A percentile compares a stretch with the other conserved stretches of the same genome.
Evolutionary conservation across 2,888 invertebrate genomes (phyloP).

Genomic region (Lordiphosa fenestrarum): DNA sequence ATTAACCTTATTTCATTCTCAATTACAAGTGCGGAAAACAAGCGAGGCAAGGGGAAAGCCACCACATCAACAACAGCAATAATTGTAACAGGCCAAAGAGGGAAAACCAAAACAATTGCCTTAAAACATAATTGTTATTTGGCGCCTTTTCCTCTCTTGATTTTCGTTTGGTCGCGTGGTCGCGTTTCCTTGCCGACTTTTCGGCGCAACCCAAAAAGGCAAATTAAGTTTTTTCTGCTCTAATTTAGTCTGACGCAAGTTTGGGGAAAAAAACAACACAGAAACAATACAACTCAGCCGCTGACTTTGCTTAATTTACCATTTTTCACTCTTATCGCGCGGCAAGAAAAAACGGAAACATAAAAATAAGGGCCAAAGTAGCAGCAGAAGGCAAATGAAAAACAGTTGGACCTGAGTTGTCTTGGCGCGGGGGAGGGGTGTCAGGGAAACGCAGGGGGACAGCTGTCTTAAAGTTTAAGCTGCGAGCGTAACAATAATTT

Average conservation of each 20-base stretch:
- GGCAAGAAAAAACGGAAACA: slow-evolving; percentile 42
- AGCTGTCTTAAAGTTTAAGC: slow-evolving; percentile 66
- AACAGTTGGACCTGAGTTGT: slow-evolving; percentile 43
- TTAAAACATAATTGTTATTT: slow-evolving; percentile 76
- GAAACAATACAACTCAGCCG: slow-evolving; percentile 42
- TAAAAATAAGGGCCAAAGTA: slow-evolving; percentile 60
- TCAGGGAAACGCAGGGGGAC: slow-evolving; percentile 5
- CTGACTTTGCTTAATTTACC: slow-evolving; percentile 69
- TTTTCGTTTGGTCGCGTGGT: slow-evolving; percentile 31
- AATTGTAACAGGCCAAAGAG: slow-evolving; percentile 38
- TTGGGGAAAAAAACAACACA: slow-evolving; percentile 21
- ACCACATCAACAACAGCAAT: slow-evolving; percentile 26
- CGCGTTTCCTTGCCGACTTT: slow-evolving; percentile 49
- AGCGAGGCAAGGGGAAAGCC: slow-evolving; percentile 28
- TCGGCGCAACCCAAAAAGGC: slow-evolving; percentile 64
- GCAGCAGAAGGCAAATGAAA: slow-evolving; percentile 38
- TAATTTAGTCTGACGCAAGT: slow-evolving; percentile 72
- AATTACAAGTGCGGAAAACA: slow-evolving; percentile 64
- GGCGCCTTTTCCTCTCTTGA: slow-evolving; percentile 65
- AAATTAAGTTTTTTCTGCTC: slow-evolving; percentile 72
- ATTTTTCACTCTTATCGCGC: slow-evolving; percentile 74
- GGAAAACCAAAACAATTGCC: slow-evolving; percentile 72
- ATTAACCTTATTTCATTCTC: slow-evolving; percentile 74
- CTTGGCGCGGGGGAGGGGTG: not conserved
- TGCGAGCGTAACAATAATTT: slow-evolving; percentile 72